Percentiles rank a stretch among this genome's conserved stretches.
Evolutionary conservation across 1,140 invertebrate genomes (phyloP).

Genomic region (Pachyrhynchus sulphureomaculatus): DNA sequence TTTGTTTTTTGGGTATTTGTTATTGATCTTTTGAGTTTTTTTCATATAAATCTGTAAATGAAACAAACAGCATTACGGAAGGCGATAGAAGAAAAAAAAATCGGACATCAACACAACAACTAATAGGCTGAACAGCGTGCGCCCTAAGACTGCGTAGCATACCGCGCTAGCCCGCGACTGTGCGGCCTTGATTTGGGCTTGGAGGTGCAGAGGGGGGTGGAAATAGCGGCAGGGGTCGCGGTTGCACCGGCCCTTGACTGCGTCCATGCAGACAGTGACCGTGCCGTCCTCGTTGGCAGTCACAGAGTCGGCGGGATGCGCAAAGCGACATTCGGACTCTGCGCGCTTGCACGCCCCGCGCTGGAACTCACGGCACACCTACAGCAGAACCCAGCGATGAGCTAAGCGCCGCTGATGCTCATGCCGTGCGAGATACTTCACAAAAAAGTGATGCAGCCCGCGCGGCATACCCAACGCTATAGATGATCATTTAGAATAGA

Average conservation of each 20-base stretch:
- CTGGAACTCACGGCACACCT: conserved; percentile 98
- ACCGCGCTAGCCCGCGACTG: conserved; percentile 93
- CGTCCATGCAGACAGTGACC: conserved; percentile 98
- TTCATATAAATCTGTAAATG: too few relatives aligned
- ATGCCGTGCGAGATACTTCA: background rate
- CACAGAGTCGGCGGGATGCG: conserved; percentile 93
- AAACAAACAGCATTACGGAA: too few relatives aligned
- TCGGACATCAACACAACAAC: conserved; percentile 41
- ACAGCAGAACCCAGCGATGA: conserved; percentile 52
- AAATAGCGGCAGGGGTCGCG: conserved; percentile 96
- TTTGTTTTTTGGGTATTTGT: too few relatives aligned
- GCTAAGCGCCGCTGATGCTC: conserved; percentile 15
- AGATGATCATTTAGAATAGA: conserved; percentile 6
- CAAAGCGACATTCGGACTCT: conserved; percentile 95
- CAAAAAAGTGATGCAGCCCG: background rate
- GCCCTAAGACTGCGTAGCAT: conserved; percentile 68
- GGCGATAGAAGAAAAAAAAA: too few relatives aligned
- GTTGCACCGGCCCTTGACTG: conserved; percentile 94
- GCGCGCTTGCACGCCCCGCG: conserved; percentile 95
- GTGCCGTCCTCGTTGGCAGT: conserved; percentile 91
- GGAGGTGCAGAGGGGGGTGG: conserved; percentile 96
- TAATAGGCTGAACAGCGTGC: conserved; percentile 51
- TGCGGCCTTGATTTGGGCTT: conserved; percentile 97
- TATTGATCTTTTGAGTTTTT: too few relatives aligned
- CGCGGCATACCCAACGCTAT: background rate